Conservation (phyloP, 2,113 vertebrate genomes). For the Colaptes auratus region DNA sequence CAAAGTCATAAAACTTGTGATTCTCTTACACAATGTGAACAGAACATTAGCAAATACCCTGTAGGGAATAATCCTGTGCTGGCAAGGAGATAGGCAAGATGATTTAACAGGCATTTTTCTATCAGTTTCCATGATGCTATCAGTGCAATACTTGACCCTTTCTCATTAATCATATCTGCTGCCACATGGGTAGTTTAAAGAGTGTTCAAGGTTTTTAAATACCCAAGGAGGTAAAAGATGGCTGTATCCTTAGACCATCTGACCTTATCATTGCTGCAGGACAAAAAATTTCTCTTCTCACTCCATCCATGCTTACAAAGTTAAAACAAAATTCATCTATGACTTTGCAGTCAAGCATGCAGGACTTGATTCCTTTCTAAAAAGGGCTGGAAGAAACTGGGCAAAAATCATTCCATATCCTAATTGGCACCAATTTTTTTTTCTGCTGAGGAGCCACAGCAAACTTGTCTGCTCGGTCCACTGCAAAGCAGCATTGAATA, state of each 20-base stretch:
- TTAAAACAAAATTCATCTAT: background rate
- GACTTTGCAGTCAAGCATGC: background rate
- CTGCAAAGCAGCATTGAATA: background rate
- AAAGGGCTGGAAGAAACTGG: background rate
- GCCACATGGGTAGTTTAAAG: background rate
- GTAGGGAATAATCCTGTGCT: slow-evolving; percentile 12
- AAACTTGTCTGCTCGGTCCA: background rate
- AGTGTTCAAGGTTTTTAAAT: background rate
- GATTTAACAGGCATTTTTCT: background rate
- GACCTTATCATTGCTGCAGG: background rate
- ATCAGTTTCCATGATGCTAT: background rate
- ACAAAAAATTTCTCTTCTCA: background rate
- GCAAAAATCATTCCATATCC: background rate
- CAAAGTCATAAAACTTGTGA: slow-evolving; percentile 35
- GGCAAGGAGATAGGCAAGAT: background rate
- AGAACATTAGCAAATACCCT: background rate
- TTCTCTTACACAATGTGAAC: background rate
- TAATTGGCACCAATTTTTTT: background rate
- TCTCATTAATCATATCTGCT: background rate
- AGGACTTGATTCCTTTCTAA: background rate
- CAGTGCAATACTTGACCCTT: background rate
- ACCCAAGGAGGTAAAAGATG: background rate
- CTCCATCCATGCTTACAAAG: background rate
- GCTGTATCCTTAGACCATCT: background rate
- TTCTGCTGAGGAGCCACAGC: background rate